Percentiles rank a stretch among this genome's conserved stretches.
Evolutionary conservation across 2,888 invertebrate species (phyloP).

Genomic region (Andrena marginata): DNA sequence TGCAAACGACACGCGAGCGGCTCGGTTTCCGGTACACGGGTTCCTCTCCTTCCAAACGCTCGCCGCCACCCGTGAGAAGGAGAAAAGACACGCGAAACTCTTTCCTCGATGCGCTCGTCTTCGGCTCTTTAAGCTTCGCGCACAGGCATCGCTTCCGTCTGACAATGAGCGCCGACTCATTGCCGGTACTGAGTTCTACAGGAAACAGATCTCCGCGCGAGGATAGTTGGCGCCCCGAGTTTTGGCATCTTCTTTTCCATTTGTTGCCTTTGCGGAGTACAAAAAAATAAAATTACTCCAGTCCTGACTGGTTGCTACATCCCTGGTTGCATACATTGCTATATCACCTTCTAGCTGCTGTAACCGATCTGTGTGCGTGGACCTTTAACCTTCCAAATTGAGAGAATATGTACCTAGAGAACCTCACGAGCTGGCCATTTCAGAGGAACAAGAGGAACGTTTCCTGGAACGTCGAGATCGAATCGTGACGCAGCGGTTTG

Average conservation of each 20-base stretch:
- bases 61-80: neutral
- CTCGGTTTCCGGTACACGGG: conserved; percentile 60
- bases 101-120: neutral
- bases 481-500: conserved; percentile 8
- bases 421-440: neutral
- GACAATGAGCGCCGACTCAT: too few relatives aligned
- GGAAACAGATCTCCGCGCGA: too few relatives aligned
- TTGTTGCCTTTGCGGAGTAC: too few relatives aligned
- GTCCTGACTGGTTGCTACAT: too few relatives aligned
- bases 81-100: neutral
- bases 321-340: too few relatives aligned
- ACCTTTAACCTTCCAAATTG: too few relatives aligned
- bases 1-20: conserved; percentile 71
- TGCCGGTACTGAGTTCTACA: neutral
- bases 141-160: neutral
- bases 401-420: too few relatives aligned
- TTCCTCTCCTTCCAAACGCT: neutral
- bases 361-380: too few relatives aligned
- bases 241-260: too few relatives aligned
- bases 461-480: neutral
- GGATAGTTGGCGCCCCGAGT: too few relatives aligned
- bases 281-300: too few relatives aligned
- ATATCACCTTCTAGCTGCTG: too few relatives aligned
- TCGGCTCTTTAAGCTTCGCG: neutral
- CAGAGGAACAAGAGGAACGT: neutral